A percentile compares a stretch with the other conserved stretches of the same genome.
Evolutionary conservation across 2,113 vertebrate species (phyloP).

Genomic region (Planiliza haematocheilus): DNA sequence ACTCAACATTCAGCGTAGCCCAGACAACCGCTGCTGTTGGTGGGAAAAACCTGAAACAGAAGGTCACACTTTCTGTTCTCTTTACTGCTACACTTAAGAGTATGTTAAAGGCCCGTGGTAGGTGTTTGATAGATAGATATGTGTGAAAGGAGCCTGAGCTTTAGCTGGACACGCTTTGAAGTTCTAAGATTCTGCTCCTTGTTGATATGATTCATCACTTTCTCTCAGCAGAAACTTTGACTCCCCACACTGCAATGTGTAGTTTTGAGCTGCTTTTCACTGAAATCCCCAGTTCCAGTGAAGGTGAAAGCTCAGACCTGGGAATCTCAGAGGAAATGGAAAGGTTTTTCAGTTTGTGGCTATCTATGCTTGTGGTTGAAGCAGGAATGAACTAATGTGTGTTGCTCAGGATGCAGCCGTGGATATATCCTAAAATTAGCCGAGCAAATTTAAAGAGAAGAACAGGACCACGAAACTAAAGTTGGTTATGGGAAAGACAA

Average conservation of each 20-base stretch:
- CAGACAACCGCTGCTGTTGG: conserved; percentile 15
- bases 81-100: not conserved
- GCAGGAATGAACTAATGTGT: conserved; percentile 21
- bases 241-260: not conserved
- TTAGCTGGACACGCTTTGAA: too few relatives aligned
- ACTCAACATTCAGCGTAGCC: conserved; percentile 42
- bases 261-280: not conserved
- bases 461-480: not conserved
- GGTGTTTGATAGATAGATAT: not conserved
- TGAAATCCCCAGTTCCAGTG: not conserved
- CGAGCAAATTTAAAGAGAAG: not conserved
- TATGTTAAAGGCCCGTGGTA: not conserved
- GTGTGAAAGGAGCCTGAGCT: not conserved
- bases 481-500: not conserved
- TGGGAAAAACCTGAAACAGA: conserved; percentile 36
- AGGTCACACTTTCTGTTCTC: conserved; percentile 29
- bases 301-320: not conserved
- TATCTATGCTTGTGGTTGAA: conserved; percentile 20
- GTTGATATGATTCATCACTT: too few relatives aligned
- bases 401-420: not conserved
- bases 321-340: not conserved
- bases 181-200: too few relatives aligned
- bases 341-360: not conserved
- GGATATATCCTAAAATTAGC: conserved; percentile 44
- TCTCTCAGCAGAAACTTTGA: too few relatives aligned